These are phyloP conservation scores for Muntiacus reevesi DNA, from an alignment of 2,113 vertebrate genomes.

Conservation along the genomic window DNA sequence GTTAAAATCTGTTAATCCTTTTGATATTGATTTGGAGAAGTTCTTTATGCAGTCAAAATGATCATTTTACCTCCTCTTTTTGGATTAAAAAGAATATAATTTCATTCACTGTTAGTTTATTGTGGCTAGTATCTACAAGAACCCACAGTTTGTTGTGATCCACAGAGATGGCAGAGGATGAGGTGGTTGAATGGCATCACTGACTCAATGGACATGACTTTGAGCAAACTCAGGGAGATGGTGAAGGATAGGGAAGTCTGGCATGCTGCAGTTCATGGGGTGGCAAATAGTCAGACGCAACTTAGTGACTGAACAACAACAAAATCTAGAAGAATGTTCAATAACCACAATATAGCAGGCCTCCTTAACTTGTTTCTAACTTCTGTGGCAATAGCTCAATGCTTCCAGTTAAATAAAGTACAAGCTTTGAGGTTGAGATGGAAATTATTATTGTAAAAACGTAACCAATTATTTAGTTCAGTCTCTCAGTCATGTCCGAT, in stretches of 20 bases:
- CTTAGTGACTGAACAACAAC: neutral
- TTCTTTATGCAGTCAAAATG: neutral
- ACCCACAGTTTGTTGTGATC: neutral
- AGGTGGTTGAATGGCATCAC: neutral
- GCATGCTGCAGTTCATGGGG: neutral
- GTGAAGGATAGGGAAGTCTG: neutral
- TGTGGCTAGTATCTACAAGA: neutral
- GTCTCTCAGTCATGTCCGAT: neutral
- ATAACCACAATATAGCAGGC: neutral
- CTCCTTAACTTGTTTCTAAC: neutral
- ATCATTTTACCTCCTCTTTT: neutral
- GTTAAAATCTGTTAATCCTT: neutral
- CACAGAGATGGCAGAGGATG: neutral
- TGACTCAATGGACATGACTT: neutral
- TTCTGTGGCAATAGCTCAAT: neutral
- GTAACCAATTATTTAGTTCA: neutral
- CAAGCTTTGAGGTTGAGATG: neutral
- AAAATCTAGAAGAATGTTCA: neutral
- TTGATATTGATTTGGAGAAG: neutral
- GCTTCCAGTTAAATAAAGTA: neutral
- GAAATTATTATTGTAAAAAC: neutral
- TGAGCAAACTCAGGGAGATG: neutral
- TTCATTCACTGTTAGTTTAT: neutral
- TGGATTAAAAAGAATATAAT: neutral
- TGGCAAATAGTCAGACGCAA: neutral